Base-by-base conservation (phyloP, 2,113 vertebrate genomes). In the Salvator merianae region DNA sequence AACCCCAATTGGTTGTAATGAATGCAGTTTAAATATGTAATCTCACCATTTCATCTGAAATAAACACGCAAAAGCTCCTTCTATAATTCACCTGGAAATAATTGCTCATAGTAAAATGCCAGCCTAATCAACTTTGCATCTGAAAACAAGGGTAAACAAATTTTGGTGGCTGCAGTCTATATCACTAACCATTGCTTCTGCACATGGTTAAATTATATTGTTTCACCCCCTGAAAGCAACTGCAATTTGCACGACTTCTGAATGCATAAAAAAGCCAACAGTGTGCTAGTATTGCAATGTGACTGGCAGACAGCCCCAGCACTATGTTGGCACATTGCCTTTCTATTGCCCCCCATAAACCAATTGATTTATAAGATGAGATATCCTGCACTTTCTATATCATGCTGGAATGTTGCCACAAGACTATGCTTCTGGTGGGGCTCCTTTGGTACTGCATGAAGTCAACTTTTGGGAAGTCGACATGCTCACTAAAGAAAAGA, bases 131-230 rank as follows among this genome's bases (percentile, higher is more conserved):
- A 71, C 72, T 53, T 53, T 74, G 74, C 78, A 72, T 82, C 68
- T 88, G 80, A 84, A 81, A 86, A 90, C 86, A 93, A 85, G 77
- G 87, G 86, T 88, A 89, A 88, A 86, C 86, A 88, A 79, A 90
- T 93, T 50, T 90, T 68, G 87, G 75, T 85, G 73, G 24, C 53
- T 90, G 83, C 82, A 59, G 82, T 88, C 87, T 74, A 65, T 66
- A 76, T 24, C 8, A 89, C 81, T 91, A 55, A 90, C 93, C 90
- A 81, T 76, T 87, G 3, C 76, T 91, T 88, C 77, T 90, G 76
- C 88, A 88, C 62, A 22, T 72, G 59, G 81, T 69, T 85, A 43
- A 85, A 10, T 53, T 34, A 85, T 81, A n/a, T 24, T 86, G 70
- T 81, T 88, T 92, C 88, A 34, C 89, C 83, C 77, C 55, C 86